These are phyloP conservation scores for Zaprionus ornatus DNA, from an alignment of 1,140 invertebrate species.

Conservation along the genomic window DNA sequence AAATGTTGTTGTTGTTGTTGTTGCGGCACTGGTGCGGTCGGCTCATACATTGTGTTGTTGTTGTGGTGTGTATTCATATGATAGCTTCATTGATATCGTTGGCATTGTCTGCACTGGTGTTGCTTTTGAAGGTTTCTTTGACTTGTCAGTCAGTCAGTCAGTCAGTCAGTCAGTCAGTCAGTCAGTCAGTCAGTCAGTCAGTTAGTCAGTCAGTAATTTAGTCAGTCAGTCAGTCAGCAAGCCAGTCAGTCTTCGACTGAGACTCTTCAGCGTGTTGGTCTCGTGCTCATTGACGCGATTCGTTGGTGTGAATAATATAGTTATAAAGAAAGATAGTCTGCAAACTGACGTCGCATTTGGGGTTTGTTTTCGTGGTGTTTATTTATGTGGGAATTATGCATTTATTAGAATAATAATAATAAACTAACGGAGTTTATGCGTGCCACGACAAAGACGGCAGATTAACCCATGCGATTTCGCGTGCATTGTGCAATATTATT, in stretches of 20 bases:
- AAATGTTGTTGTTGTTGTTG: constrained; percentile 13
- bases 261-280: constrained; percentile 28
- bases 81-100: constrained; percentile 75
- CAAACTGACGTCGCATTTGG: constrained; percentile 21
- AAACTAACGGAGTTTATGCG: constrained; percentile 73
- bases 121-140: constrained; percentile 77
- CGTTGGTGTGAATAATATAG: constrained; percentile 64
- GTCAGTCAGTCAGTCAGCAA: constrained; percentile 24
- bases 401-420: constrained; percentile 77
- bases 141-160: constrained; percentile 51
- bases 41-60: constrained; percentile 54
- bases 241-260: constrained; percentile 32
- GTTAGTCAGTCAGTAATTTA: constrained; percentile 33
- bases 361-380: constrained; percentile 57
- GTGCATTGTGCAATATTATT: constrained; percentile 49
- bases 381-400: constrained; percentile 75
- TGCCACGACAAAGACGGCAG: constrained; percentile 58
- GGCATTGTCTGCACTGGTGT: constrained; percentile 71
- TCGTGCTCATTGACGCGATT: constrained; percentile 57
- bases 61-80: constrained; percentile 48
- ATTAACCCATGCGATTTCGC: constrained; percentile 56
- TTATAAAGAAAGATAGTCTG: constrained; percentile 53
- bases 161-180: constrained; percentile 33
- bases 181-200: constrained; percentile 35
- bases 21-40: constrained; percentile 7